Evolutionary conservation across 2,888 invertebrate genomes (phyloP).

Genomic region (Eilema depressum): DNA sequence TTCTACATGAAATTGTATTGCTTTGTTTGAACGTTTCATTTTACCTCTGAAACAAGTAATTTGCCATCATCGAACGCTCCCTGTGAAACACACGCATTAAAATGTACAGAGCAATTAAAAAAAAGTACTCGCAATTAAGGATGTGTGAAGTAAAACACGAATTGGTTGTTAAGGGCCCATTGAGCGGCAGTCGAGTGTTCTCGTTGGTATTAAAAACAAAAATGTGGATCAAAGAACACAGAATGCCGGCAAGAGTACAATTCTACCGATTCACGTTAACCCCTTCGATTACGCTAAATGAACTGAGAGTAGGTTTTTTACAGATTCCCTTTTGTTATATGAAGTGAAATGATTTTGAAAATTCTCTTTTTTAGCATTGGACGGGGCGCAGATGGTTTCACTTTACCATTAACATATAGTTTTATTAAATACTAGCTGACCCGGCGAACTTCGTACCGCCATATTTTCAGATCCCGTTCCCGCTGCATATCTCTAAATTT

Average conservation of each 20-base stretch:
- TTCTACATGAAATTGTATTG: constrained; percentile 26
- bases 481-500: too few species aligned
- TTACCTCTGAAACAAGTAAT: constrained; percentile 35
- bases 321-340: too few species aligned
- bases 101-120: constrained; percentile 28
- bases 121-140: constrained; percentile 23
- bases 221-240: neutral
- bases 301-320: constrained; percentile 1
- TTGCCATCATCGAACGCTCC: constrained; percentile 36
- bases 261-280: neutral
- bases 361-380: too few species aligned
- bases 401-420: too few species aligned
- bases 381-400: too few species aligned
- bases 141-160: constrained; percentile 25
- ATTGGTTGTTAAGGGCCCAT: constrained; percentile 11
- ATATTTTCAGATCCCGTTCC: too few species aligned
- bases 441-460: too few species aligned
- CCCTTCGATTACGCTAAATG: neutral
- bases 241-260: neutral
- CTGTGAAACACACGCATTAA: constrained; percentile 25
- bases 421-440: too few species aligned
- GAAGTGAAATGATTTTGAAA: too few species aligned
- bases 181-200: neutral
- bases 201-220: neutral
- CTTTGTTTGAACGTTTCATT: constrained; percentile 35